Evolutionary conservation across 92 coral and sea anemone species (phyloP).

Genomic region (Zoanthus gigantus): DNA sequence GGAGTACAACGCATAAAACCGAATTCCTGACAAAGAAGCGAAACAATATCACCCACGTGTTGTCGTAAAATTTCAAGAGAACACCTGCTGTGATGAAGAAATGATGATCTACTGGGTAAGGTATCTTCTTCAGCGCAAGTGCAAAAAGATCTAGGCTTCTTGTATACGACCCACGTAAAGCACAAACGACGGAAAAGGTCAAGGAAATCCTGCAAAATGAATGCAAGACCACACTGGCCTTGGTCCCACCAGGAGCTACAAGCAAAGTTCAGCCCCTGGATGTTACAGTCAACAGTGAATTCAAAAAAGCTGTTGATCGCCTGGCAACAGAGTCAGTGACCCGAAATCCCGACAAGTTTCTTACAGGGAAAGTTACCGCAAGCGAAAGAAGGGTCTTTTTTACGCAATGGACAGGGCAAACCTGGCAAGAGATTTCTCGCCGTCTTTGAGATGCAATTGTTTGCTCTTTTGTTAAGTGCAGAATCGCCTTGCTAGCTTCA

Average conservation of each 20-base stretch:
- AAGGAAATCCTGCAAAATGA: slow-evolving; percentile 36
- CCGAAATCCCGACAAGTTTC: not conserved
- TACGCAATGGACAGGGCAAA: too few species aligned
- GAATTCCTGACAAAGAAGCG: slow-evolving; percentile 55
- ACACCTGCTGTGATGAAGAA: slow-evolving; percentile 63
- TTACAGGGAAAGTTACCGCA: too few species aligned
- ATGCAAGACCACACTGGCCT: slow-evolving; percentile 27
- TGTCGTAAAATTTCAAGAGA: slow-evolving; percentile 62
- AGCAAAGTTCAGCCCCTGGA: slow-evolving; percentile 63
- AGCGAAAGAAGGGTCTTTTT: too few species aligned
- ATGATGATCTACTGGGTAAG: slow-evolving; percentile 46
- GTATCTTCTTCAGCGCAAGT: slow-evolving; percentile 8
- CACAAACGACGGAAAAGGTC: slow-evolving; percentile 51
- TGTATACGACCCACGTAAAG: slow-evolving; percentile 40
- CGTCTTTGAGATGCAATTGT: too few species aligned
- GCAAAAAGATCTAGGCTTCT: slow-evolving; percentile 19
- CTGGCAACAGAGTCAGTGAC: slow-evolving; percentile 51
- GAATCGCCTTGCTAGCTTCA: too few species aligned
- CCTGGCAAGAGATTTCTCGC: too few species aligned
- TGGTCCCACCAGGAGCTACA: slow-evolving; percentile 54
- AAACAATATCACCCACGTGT: slow-evolving; percentile 44
- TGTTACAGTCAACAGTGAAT: slow-evolving; percentile 52
- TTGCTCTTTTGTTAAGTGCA: too few species aligned
- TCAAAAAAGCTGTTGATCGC: slow-evolving; percentile 57
- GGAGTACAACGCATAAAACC: slow-evolving; percentile 47